Evolutionary conservation across 2,888 invertebrate genomes (phyloP).

Genomic region (Hydraecia micacea): DNA sequence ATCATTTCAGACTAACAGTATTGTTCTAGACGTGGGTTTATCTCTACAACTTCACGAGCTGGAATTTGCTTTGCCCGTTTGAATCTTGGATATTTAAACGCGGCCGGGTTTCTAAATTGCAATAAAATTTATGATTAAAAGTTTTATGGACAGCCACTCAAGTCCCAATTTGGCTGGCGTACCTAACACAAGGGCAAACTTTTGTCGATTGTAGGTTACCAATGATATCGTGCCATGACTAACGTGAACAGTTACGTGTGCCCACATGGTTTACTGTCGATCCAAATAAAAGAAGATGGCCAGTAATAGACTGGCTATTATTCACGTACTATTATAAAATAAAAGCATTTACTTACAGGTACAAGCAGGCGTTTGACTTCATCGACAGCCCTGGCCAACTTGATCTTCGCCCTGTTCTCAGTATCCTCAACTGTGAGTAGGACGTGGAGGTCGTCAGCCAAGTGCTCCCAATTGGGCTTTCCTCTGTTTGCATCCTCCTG

Average conservation of each 20-base stretch:
- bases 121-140: background rate
- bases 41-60: constrained; percentile 3
- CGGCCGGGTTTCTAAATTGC: too few species aligned
- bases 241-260: background rate
- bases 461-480: constrained; percentile 99
- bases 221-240: background rate
- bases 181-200: background rate
- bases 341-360: constrained; percentile 93
- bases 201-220: background rate
- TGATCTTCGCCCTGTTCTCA: constrained; percentile 98
- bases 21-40: constrained; percentile 6
- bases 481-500: constrained; percentile 99
- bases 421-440: constrained; percentile 99
- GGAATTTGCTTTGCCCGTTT: background rate
- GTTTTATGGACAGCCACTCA: background rate
- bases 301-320: background rate
- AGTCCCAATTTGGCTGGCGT: background rate
- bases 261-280: background rate
- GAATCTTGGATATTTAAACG: background rate
- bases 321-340: background rate
- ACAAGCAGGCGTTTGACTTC: constrained; percentile 99
- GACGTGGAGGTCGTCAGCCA: constrained; percentile 99
- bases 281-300: background rate
- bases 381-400: constrained; percentile 98
- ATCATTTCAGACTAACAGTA: constrained; percentile 20